Base-by-base conservation (phyloP, 2,888 invertebrate species). In the Leptopilina drosophilae region DNA sequence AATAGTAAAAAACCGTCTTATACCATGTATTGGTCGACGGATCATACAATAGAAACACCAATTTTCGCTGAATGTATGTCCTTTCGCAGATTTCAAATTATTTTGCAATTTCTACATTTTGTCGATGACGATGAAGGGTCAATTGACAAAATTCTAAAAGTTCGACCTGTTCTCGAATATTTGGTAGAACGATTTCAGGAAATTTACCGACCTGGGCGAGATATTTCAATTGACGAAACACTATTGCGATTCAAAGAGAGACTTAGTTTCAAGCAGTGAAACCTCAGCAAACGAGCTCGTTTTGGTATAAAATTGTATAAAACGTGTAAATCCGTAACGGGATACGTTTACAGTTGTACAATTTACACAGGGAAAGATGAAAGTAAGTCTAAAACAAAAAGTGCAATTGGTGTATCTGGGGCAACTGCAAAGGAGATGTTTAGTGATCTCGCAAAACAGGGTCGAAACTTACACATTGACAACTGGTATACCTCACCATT, bases 401-500 rank as follows among this genome's bases (percentile, higher is more conserved):
- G 9, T 65, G 26, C 26, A 65, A 65, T 65, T n/a, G 65, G 65
- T 15, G 15, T 65, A 65, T 65, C 65, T 7, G 65, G 65, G 15
- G 40, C 14, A 33, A 15, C 15, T 12, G 65, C 15, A 12, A 65
- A 65, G 65, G 15, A 65, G 15, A 12, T 65, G 15, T 12, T 65
- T n/a, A 26, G 65, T n/a, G 65, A 65, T 65, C 65, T 65, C 65
- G 65, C n/a, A 6, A 80, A 78, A 78, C 79, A 83, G 49, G 81
- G 80, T 62, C 76, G 80, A 15, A 79, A 80, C 46, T 33, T 81
- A 12, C 79, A 67, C 62, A 64, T 82, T 14, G 80, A 81, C 67
- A 82, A 80, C 59, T 80, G 82, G 79, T 82, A 81, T 73, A 82
- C 76, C 76, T 82, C 80, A 77, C 78, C 80, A 20, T 78, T 66